Conservation (phyloP, 2,888 invertebrate genomes). For the Drosophila mimetica region DNA sequence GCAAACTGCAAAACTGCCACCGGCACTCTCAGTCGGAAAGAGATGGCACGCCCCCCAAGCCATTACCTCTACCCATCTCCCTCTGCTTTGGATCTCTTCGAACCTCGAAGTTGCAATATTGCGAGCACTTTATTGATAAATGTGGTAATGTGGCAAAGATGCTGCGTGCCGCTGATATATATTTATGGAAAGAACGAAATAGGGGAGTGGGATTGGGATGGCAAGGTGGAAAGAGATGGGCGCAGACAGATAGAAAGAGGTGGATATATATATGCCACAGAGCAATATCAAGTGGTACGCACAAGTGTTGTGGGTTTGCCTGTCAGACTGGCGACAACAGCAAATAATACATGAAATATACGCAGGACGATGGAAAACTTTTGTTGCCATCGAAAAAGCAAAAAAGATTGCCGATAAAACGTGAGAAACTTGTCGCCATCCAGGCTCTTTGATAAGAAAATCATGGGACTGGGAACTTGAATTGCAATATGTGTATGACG, state of each 20-base stretch:
- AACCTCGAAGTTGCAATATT: slow-evolving; percentile 30
- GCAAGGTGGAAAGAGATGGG: slow-evolving; percentile 1
- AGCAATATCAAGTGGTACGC: slow-evolving; percentile 51
- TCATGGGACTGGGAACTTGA: slow-evolving; percentile 35
- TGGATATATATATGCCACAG: slow-evolving; percentile 2
- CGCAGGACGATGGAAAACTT: slow-evolving; percentile 40
- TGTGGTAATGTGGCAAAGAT: slow-evolving; percentile 47
- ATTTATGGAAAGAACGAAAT: slow-evolving; percentile 24
- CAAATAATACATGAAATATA: slow-evolving; percentile 20
- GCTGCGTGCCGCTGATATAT: slow-evolving; percentile 48
- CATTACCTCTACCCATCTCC: slow-evolving; percentile 5
- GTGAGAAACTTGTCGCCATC: slow-evolving; percentile 54
- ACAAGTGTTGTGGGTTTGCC: slow-evolving; percentile 40
- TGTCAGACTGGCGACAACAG: slow-evolving; percentile 24
- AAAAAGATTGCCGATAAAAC: slow-evolving; percentile 47
- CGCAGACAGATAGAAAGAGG: slow-evolving; percentile 5
- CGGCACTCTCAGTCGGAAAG: slow-evolving; percentile 13
- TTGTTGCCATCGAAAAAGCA: slow-evolving; percentile 54
- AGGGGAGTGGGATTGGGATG: slow-evolving; percentile 8
- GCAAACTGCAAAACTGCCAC: slow-evolving; percentile 48
- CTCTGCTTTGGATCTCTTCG: background rate
- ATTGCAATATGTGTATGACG: slow-evolving; percentile 58
- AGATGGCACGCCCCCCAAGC: slow-evolving; percentile 12
- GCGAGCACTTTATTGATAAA: slow-evolving; percentile 38
- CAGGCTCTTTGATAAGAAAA: slow-evolving; percentile 38